Conservation (phyloP, 2,797 vertebrate genomes). For the Gambusia yucatana region DNA sequence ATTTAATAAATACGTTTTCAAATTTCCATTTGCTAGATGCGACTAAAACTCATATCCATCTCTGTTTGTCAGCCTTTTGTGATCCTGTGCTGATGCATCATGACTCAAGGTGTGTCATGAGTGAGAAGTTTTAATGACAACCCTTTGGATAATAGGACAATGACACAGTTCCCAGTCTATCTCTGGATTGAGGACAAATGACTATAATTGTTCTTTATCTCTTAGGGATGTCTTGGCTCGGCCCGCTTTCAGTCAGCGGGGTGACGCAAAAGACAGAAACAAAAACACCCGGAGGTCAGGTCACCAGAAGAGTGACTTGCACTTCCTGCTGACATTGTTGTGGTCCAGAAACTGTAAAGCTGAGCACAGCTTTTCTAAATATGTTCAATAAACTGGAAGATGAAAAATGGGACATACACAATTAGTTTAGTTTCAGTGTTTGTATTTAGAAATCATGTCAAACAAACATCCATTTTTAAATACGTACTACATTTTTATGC, state of each 20-base stretch:
- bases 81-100: slow-evolving; percentile 43
- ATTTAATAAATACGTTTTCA: background rate
- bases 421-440: background rate
- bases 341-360: background rate
- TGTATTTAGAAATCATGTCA: background rate
- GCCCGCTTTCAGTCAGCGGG: slow-evolving; percentile 61
- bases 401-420: background rate
- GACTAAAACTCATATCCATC: background rate
- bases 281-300: slow-evolving; percentile 58
- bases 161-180: slow-evolving; percentile 86
- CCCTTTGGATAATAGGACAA: slow-evolving; percentile 80
- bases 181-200: slow-evolving; percentile 85
- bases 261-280: slow-evolving; percentile 63
- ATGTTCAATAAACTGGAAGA: background rate
- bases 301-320: slow-evolving; percentile 27
- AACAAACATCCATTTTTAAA: background rate
- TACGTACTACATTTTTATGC: background rate
- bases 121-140: slow-evolving; percentile 58
- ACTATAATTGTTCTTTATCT: slow-evolving; percentile 86
- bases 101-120: slow-evolving; percentile 61
- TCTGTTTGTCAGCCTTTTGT: slow-evolving; percentile 43
- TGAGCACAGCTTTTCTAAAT: background rate
- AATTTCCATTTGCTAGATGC: background rate
- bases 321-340: background rate
- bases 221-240: slow-evolving; percentile 71